phyloP scores from a whole-genome alignment of 2,797 vertebrate species.

The Geotrypetes seraphini region DNA sequence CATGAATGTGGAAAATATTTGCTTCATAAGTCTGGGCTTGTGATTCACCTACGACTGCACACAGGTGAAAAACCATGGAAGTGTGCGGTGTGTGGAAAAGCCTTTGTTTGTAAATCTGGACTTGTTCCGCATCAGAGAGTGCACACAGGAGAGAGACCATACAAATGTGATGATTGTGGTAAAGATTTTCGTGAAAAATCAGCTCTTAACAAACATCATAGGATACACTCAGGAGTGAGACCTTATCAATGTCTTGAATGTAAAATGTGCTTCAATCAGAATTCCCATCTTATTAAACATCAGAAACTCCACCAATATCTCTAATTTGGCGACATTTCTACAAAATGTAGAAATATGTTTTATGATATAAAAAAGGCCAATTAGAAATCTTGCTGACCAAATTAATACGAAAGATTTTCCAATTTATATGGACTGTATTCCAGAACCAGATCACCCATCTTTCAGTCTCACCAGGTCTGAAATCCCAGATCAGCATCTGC shows the following conservation, averaged over 20 bases:
- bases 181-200: neutral
- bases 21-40: conserved; percentile 14
- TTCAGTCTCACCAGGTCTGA: no score
- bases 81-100: neutral
- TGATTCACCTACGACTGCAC: conserved; percentile 20
- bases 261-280: neutral
- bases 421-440: no score
- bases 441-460: no score
- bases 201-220: neutral
- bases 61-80: neutral
- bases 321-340: no score
- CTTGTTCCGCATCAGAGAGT: neutral
- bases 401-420: no score
- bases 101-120: neutral
- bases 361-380: no score
- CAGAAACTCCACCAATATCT: neutral
- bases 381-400: no score
- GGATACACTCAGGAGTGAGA: neutral
- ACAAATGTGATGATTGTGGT: neutral
- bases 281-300: neutral
- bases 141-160: neutral
- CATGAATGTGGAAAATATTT: neutral
- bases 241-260: neutral
- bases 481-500: no score
- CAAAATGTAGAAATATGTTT: no score